Percentiles rank a stretch among this genome's conserved stretches.
These are phyloP conservation scores for Artemia franciscana DNA, from an alignment of 1,140 invertebrate species.

Conservation along the genomic window DNA sequence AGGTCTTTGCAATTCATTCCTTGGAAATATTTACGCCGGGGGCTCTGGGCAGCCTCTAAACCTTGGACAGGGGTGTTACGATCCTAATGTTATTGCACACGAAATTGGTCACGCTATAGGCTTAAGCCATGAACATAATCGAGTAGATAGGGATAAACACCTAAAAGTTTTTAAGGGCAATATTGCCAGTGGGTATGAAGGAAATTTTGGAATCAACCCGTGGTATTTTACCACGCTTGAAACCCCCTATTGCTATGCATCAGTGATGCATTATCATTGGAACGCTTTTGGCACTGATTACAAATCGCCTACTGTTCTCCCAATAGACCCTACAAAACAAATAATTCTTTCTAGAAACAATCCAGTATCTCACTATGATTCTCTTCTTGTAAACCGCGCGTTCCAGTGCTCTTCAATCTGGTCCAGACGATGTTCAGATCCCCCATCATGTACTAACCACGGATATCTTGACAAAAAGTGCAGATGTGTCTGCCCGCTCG, in stretches of 20 bases:
- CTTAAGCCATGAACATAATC: slow-evolving; percentile 16
- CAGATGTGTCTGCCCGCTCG: neutral
- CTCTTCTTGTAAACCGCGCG: neutral
- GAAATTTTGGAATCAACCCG: neutral
- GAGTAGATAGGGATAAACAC: slow-evolving; percentile 14
- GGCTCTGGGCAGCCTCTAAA: neutral
- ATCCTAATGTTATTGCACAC: slow-evolving; percentile 15
- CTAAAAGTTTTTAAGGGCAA: neutral
- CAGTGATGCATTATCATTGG: neutral
- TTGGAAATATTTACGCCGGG: neutral
- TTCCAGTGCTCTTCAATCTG: neutral
- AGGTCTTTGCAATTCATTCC: neutral
- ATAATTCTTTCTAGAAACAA: neutral
- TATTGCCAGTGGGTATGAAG: neutral
- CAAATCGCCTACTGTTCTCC: neutral
- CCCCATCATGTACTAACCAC: neutral
- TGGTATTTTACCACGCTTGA: neutral
- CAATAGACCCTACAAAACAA: neutral
- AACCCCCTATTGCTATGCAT: neutral
- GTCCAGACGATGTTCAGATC: neutral
- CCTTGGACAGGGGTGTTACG: neutral
- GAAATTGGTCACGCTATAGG: slow-evolving; percentile 24
- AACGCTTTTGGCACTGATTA: neutral
- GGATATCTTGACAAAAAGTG: neutral
- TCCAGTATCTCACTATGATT: neutral